phyloP scores from a whole-genome alignment of 2,888 invertebrate species.

The Epiblema foenella region DNA sequence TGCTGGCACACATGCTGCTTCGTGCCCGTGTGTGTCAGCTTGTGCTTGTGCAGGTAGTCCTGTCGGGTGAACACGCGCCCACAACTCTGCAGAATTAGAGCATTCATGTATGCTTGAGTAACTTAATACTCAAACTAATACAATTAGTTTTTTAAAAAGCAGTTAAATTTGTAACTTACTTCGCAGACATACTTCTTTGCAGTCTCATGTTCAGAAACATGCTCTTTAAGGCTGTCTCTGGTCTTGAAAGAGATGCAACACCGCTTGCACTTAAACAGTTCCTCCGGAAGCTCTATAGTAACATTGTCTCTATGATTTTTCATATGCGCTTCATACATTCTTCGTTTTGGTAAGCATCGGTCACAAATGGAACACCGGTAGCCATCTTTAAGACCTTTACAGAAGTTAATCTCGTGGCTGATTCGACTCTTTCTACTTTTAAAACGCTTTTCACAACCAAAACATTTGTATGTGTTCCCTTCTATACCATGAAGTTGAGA shows the following conservation, averaged over 20 bases:
- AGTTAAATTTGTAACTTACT: conserved; percentile 57
- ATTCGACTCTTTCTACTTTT: conserved; percentile 62
- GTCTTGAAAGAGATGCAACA: conserved; percentile 65
- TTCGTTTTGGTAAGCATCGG: conserved; percentile 63
- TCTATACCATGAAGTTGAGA: conserved; percentile 65
- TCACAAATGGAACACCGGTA: conserved; percentile 70
- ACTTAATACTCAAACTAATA: no score
- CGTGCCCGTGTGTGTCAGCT: conserved; percentile 65
- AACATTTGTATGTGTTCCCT: conserved; percentile 67
- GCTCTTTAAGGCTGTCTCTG: conserved; percentile 60
- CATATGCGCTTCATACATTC: conserved; percentile 67
- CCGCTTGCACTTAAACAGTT: conserved; percentile 68
- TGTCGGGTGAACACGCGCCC: conserved; percentile 69
- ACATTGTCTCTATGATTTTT: conserved; percentile 64
- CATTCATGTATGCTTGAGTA: background rate
- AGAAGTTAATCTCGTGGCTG: conserved; percentile 68
- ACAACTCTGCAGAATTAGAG: conserved; percentile 61
- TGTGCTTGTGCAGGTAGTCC: conserved; percentile 73
- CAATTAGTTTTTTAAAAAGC: background rate
- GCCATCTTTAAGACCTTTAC: conserved; percentile 70
- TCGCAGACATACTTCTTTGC: conserved; percentile 73
- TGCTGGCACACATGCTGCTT: conserved; percentile 70
- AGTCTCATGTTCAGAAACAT: conserved; percentile 57
- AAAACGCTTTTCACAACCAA: conserved; percentile 72
- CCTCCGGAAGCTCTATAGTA: conserved; percentile 57